These are phyloP conservation scores for Jaculus jaculus DNA, from an alignment of 2,113 vertebrate genomes.

Conservation along the genomic window DNA sequence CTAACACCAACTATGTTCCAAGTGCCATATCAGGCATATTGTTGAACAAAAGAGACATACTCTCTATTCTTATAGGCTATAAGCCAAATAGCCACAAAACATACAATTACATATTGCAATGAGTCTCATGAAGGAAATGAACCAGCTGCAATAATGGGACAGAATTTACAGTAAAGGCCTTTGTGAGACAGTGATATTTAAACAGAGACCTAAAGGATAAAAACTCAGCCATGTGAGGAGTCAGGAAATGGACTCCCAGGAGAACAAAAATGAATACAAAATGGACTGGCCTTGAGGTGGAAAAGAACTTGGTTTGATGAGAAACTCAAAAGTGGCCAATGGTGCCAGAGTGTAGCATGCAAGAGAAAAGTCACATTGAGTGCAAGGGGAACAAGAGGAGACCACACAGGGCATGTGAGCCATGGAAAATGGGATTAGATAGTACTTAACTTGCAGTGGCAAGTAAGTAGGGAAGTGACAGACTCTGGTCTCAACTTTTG, in stretches of 20 bases:
- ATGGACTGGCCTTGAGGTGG: not conserved
- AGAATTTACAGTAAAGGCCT: constrained; percentile 29
- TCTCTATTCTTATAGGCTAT: not conserved
- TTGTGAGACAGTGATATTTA: constrained; percentile 7
- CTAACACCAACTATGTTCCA: constrained; percentile 14
- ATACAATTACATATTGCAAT: constrained; percentile 9
- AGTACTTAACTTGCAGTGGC: not conserved
- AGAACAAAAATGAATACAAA: not conserved
- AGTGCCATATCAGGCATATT: not conserved
- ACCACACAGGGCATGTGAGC: not conserved
- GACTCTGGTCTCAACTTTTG: constrained; percentile 16
- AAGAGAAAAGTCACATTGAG: not conserved
- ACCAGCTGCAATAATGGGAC: not conserved
- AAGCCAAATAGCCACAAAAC: constrained; percentile 38
- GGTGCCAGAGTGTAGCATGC: not conserved
- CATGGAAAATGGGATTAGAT: not conserved
- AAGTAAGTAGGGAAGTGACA: not conserved
- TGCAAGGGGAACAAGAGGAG: not conserved
- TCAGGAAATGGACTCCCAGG: constrained; percentile 11
- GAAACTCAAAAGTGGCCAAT: constrained; percentile 34
- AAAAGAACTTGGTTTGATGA: constrained; percentile 23
- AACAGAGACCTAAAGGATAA: constrained; percentile 14
- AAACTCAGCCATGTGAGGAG: not conserved
- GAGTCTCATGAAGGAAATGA: constrained; percentile 49
- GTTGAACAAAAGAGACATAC: constrained; percentile 25